Evolutionary conservation across 1,140 invertebrate species (phyloP).

Genomic region (Elymnias hypermnestra): DNA sequence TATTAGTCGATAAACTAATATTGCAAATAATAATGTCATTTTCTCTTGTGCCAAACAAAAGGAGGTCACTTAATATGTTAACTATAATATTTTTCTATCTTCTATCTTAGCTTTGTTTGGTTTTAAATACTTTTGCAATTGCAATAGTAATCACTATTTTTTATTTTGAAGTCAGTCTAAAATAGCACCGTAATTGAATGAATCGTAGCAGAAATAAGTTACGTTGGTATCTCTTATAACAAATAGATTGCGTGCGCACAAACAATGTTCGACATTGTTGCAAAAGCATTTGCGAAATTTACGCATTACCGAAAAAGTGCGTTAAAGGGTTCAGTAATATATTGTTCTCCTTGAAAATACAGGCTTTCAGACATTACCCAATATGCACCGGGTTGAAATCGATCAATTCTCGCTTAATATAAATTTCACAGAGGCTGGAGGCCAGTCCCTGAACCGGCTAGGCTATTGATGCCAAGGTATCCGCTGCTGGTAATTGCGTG

Average conservation of each 20-base stretch:
- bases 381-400: slow-evolving; percentile 3
- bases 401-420: slow-evolving; percentile 5
- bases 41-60: no score
- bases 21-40: no score
- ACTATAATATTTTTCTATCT: no score
- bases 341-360: slow-evolving; percentile 14
- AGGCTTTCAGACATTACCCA: slow-evolving; percentile 2
- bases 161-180: slow-evolving; percentile 5
- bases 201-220: slow-evolving; percentile 31
- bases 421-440: slow-evolving; percentile 2
- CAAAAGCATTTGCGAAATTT: slow-evolving; percentile 9
- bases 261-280: slow-evolving; percentile 43
- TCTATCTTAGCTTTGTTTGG: no score
- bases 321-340: slow-evolving; percentile 8
- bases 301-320: not conserved
- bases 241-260: slow-evolving; percentile 49
- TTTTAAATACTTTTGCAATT: no score
- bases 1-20: no score
- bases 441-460: slow-evolving; percentile 38
- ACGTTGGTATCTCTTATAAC: slow-evolving; percentile 25
- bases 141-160: no score
- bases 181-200: slow-evolving; percentile 22
- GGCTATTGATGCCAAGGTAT: slow-evolving; percentile 63
- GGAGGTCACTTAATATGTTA: no score
- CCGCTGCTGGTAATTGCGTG: slow-evolving; percentile 64